phyloP scores from a whole-genome alignment of 2,113 vertebrate genomes.

The Stigmatopora argus region DNA sequence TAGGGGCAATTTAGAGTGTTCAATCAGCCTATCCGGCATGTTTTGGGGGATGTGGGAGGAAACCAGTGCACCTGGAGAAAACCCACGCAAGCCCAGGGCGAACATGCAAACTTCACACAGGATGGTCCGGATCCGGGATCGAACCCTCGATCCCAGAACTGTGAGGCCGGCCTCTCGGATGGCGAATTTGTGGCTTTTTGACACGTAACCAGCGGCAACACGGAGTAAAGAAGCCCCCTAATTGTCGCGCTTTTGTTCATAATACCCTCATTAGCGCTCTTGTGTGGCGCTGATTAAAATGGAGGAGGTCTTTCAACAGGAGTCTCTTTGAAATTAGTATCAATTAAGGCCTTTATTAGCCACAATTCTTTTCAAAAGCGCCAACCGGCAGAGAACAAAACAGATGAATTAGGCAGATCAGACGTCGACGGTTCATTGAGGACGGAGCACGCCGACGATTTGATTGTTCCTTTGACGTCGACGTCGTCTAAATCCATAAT shows the following conservation, averaged over 20 bases:
- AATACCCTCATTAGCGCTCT: constrained; percentile 62
- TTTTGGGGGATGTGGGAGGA: too few species aligned
- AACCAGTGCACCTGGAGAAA: too few species aligned
- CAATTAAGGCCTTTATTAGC: constrained; percentile 66
- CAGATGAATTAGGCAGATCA: constrained; percentile 22
- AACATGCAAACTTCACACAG: too few species aligned
- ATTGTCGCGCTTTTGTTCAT: constrained; percentile 62
- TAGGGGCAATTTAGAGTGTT: too few species aligned
- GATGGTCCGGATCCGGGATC: too few species aligned
- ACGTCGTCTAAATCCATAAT: not conserved
- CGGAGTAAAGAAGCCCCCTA: constrained; percentile 36
- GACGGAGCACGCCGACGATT: constrained; percentile 31
- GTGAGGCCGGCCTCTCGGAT: not conserved
- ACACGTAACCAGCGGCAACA: constrained; percentile 45
- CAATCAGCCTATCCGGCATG: too few species aligned
- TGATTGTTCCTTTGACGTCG: not conserved
- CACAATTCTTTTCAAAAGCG: constrained; percentile 56
- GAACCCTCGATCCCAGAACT: too few species aligned
- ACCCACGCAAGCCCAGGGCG: too few species aligned
- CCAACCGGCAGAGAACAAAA: constrained; percentile 23
- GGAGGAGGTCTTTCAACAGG: constrained; percentile 59
- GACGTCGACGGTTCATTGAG: constrained; percentile 33
- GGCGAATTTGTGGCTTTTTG: constrained; percentile 24
- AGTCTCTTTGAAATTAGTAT: constrained; percentile 65
- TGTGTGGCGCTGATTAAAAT: constrained; percentile 63